Evolutionary conservation across 1,140 invertebrate genomes (phyloP), one percentile per base, ranked within the genome.

Genomic region (Heliconius nattereri): DNA sequence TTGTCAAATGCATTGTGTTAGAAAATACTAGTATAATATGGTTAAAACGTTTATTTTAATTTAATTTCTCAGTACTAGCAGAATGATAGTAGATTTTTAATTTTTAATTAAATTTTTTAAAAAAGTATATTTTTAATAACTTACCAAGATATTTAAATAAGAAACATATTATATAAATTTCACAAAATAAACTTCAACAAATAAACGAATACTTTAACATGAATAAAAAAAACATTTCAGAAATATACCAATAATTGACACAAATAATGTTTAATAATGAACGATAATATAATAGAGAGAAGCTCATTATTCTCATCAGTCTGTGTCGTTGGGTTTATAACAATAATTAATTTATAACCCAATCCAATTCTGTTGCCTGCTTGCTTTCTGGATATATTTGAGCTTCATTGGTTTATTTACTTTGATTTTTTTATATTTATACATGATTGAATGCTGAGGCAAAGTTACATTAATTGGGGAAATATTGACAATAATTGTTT

Each of bases 261-360:
- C 57, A 66, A 66, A 66, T 66, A 66, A 66, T 66, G 6, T 26
- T 23, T 66, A 66, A 66, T 66, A 16, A 26, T 7, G 57, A 66
- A 66, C 57, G 23, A 66, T 13, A 66, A 66, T 66, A 29, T 66
- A 57, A 57, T 57, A 66, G n/a, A 66, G 57, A 60, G 23, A 29
- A 66, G 57, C 57, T 66, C 57, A 66, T 66, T 66, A 26, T 11
- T 66, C 57, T 66, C 57, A 26, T 66, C 57, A 66, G 23, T 11
- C 57, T 66, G 54, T 57, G 57, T 66, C 57, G 57, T 26, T 66
- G 57, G 9, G 57, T 11, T 66, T 66, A 66, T 66, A 26, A 66
- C 57, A 66, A 66, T 66, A 66, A 66, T 66, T 66, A 66, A 66
- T 66, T 66, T 66, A 16, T 66, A 66, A 26, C 57, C 16, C 23